phyloP scores from a whole-genome alignment of 2,888 invertebrate species.

The Ochropacha duplaris region DNA sequence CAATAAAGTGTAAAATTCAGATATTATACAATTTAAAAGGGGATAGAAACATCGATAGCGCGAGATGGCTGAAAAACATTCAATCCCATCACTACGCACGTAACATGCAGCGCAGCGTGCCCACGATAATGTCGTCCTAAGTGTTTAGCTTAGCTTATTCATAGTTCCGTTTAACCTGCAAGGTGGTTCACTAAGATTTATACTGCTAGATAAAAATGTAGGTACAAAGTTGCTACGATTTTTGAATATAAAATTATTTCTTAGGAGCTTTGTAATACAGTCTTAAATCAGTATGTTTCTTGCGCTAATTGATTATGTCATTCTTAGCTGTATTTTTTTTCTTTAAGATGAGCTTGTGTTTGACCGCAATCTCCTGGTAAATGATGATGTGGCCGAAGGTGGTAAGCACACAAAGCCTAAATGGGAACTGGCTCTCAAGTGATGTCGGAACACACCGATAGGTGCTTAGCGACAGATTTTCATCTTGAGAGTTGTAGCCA shows the following conservation, averaged over 20 bases:
- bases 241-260: slow-evolving; percentile 2
- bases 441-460: no score
- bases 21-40: no score
- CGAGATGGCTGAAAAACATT: background rate
- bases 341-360: no score
- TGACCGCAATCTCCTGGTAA: no score
- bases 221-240: slow-evolving; percentile 7
- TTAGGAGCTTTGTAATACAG: slow-evolving; percentile 11
- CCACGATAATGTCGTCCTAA: slow-evolving; percentile 44
- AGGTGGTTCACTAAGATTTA: slow-evolving; percentile 21
- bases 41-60: no score
- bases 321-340: background rate
- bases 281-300: slow-evolving; percentile 10
- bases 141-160: slow-evolving; percentile 46
- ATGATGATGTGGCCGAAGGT: no score
- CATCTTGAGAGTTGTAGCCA: no score
- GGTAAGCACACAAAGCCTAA: no score
- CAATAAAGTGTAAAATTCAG: no score
- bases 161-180: slow-evolving; percentile 28
- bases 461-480: no score
- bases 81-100: background rate
- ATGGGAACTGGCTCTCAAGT: no score
- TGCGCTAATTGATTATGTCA: background rate
- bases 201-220: slow-evolving; percentile 15
- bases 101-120: slow-evolving; percentile 29